Conservation (phyloP, 2,888 invertebrate genomes). For the Stenolophus ochropezus region DNA sequence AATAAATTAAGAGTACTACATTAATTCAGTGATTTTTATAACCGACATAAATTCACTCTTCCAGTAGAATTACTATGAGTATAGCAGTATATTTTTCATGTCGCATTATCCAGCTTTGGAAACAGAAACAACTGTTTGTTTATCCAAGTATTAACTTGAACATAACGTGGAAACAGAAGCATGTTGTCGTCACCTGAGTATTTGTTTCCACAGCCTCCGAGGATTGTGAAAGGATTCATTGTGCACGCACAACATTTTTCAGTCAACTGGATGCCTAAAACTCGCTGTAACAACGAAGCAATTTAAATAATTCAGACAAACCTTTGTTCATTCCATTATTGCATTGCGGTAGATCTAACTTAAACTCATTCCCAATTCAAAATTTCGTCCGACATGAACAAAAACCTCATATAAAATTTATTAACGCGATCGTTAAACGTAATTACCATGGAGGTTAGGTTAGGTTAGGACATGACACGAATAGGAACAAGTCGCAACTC, state of each 20-base stretch:
- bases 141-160: not conserved
- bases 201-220: not conserved
- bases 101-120: no score
- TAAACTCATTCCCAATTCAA: conserved; percentile 36
- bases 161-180: not conserved
- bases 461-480: conserved; percentile 36
- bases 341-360: not conserved
- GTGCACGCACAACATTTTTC: not conserved
- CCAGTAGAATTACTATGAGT: no score
- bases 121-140: no score
- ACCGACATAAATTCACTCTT: no score
- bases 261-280: not conserved
- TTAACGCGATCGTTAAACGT: conserved; percentile 35
- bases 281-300: not conserved
- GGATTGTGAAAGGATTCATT: not conserved
- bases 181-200: not conserved
- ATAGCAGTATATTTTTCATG: no score
- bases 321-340: conserved; percentile 24
- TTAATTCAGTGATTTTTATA: no score
- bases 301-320: conserved; percentile 9
- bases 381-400: conserved; percentile 13
- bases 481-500: not conserved
- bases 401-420: conserved; percentile 41
- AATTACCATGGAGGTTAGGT: conserved; percentile 28
- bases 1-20: no score